Evolutionary conservation across 2,797 vertebrate species (phyloP), one percentile per base, ranked within the genome.

Genomic region (Picus viridis): DNA sequence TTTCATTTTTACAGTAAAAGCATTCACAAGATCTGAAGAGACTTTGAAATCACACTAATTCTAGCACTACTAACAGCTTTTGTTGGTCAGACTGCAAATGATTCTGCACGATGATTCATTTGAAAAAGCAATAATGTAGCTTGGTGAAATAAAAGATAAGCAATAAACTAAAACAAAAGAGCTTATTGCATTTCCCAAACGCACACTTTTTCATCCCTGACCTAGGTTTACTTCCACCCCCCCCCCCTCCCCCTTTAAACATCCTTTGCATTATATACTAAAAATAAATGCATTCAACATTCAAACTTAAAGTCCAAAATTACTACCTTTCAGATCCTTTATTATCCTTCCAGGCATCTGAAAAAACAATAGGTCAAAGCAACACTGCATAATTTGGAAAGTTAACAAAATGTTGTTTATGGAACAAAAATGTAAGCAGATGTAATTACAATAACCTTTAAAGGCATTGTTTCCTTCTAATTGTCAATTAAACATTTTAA

Each of bases 281-380:
- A 96, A 97, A 97, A 96, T 96, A 96, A 58, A 90, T 70, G n/a
- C 47, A 88, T 65, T 93, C 47, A 88, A 94, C 87, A 49, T 92
- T 96, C 84, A 94, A 69, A 93, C 65, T 96, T 61, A 95, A 94
- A 94, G 83, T 95, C 91, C 82, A 85, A 96, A 97, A 97, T 97
- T 96, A 90, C 78, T 96, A 83, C 92, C 94, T 97, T 97, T 97
- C 87, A 96, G 69, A 94, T 80, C 11, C 43, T 93, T 95, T 94
- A 75, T 94, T 94, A 93, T 97, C 88, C 86, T 96, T 93, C 92
- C 92, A 97, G 57, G 49, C 79, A 94, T 94, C 83, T 96, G 54
- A 94, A 96, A 16, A 97, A 97, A 95, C 97, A 94, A 77, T 76
- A 90, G 91, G 95, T 96, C 93, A 96, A 90, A 92, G 68, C 86